phyloP scores from a whole-genome alignment of 2,888 invertebrate genomes.

The Eremobia ochroleuca region DNA sequence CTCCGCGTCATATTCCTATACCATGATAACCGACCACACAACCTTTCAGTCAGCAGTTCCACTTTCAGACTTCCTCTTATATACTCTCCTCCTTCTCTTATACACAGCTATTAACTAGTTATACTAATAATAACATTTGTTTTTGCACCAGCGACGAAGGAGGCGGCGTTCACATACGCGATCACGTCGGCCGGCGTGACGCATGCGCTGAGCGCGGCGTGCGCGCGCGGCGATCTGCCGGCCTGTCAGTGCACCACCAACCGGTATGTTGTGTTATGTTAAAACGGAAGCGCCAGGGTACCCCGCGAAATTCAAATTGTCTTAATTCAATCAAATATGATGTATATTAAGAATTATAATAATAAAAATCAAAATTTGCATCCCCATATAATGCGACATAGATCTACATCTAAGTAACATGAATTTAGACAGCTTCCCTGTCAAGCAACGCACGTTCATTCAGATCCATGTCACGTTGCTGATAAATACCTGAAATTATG shows the following conservation, averaged over 20 bases:
- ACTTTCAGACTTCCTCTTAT: background rate
- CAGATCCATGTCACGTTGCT: background rate
- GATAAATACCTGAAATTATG: background rate
- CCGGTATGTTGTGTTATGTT: conserved; percentile 67
- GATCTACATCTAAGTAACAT: background rate
- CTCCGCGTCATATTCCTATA: background rate
- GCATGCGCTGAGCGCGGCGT: conserved; percentile 97
- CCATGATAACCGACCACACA: background rate
- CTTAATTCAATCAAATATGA: background rate
- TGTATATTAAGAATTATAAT: too few relatives aligned
- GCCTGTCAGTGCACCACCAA: conserved; percentile 94
- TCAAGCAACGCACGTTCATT: background rate
- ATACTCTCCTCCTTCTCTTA: background rate
- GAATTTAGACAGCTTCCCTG: background rate
- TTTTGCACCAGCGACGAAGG: conserved; percentile 93
- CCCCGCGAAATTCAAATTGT: background rate
- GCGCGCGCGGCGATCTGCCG: conserved; percentile 97
- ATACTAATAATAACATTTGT: conserved; percentile 50
- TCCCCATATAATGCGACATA: background rate
- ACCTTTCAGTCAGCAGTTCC: background rate
- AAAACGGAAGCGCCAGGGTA: background rate
- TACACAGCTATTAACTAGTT: background rate
- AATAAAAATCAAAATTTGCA: too few relatives aligned
- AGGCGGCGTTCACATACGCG: conserved; percentile 98
- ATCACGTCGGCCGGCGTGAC: conserved; percentile 98